Percentiles rank a stretch among this genome's conserved stretches.
These are phyloP conservation scores for Drosophila virilis DNA, from an alignment of 1,140 invertebrate genomes.

Conservation along the genomic window DNA sequence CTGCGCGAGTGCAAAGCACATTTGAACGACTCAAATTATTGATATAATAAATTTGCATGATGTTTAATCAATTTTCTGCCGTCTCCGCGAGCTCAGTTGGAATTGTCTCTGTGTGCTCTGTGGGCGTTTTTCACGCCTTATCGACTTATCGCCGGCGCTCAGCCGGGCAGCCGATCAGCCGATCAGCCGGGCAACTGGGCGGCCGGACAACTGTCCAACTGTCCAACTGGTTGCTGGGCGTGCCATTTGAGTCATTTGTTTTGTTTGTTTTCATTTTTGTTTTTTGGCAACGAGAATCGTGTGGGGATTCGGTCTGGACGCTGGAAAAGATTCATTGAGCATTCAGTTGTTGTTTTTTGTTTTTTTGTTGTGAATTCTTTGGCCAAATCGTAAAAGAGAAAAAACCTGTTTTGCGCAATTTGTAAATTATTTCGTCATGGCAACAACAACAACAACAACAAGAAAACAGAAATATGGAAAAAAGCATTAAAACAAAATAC, in stretches of 20 bases:
- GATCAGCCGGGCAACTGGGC: background rate
- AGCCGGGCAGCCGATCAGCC: conserved; percentile 5
- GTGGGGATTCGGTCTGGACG: conserved; percentile 18
- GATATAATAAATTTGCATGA: conserved; percentile 27
- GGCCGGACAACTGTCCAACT: background rate
- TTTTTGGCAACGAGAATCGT: conserved; percentile 24
- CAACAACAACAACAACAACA: conserved; percentile 12
- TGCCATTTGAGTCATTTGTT: conserved; percentile 24
- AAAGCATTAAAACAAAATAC: conserved; percentile 43
- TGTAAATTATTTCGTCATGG: conserved; percentile 74
- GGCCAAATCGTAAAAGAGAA: conserved; percentile 10
- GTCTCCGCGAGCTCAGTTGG: background rate
- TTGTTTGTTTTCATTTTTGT: conserved; percentile 17
- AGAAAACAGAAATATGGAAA: conserved; percentile 10
- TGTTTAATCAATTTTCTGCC: conserved; percentile 27
- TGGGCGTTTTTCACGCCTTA: conserved; percentile 41
- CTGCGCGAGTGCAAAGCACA: background rate
- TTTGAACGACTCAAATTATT: background rate
- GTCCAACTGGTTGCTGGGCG: conserved; percentile 19
- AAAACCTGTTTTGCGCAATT: conserved; percentile 72
- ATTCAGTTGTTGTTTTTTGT: conserved; percentile 33
- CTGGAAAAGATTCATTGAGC: conserved; percentile 67
- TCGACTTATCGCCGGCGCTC: conserved; percentile 19
- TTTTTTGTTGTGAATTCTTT: conserved; percentile 24
- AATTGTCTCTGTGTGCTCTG: conserved; percentile 3